Evolutionary conservation across 1,140 invertebrate genomes (phyloP).

Genomic region (Drosophila ohnishii): DNA sequence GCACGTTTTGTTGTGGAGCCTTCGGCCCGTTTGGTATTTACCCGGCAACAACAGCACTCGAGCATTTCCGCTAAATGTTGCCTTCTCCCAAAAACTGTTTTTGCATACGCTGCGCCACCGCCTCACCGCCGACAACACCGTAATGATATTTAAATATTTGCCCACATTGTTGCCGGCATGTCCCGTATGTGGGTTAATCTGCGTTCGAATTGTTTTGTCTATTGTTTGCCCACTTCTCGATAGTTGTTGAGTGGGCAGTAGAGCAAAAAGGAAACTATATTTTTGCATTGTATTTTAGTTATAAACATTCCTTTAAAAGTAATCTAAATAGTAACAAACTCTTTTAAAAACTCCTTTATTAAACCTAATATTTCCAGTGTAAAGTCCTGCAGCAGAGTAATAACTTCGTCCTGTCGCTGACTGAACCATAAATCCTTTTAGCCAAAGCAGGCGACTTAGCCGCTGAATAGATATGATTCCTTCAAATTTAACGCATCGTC

Average conservation of each 20-base stretch:
- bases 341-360: neutral
- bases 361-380: neutral
- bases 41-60: constrained; percentile 61
- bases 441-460: constrained; percentile 34
- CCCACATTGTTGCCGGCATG: constrained; percentile 63
- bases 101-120: constrained; percentile 29
- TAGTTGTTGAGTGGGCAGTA: constrained; percentile 13
- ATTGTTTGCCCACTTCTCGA: constrained; percentile 51
- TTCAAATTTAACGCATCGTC: constrained; percentile 77
- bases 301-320: too few relatives aligned
- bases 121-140: constrained; percentile 34
- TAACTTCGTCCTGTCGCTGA: constrained; percentile 42
- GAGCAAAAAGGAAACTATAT: neutral
- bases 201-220: constrained; percentile 70
- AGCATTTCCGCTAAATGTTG: constrained; percentile 74
- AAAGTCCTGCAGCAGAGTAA: constrained; percentile 45
- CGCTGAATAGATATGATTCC: constrained; percentile 54
- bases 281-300: neutral
- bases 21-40: constrained; percentile 59
- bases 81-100: constrained; percentile 60
- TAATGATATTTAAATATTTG: constrained; percentile 82
- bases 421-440: constrained; percentile 65
- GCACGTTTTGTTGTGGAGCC: constrained; percentile 72
- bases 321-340: neutral
- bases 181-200: constrained; percentile 76